Base-by-base conservation (phyloP, 1,140 invertebrate species). In the Drosophila takahashii region DNA sequence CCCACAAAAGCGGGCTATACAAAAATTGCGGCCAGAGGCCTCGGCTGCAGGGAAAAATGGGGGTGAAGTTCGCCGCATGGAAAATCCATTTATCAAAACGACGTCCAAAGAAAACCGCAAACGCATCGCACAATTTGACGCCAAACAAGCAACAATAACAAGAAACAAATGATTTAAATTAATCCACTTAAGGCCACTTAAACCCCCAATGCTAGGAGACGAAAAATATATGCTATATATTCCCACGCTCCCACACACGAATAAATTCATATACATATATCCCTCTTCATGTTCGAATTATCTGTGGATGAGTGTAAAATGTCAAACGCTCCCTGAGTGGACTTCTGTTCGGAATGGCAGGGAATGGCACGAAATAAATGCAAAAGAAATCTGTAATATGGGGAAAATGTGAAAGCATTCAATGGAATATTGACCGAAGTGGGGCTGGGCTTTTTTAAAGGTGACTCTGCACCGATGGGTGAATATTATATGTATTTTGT, bases 141-240 rank as follows among this genome's bases (percentile, higher is more conserved):
- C 37, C 58, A 71, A 60, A 61, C 39, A 76, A 61, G 42, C 48
- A 53, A 57, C 56, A 83, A 78, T 47, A 84, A 79, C 75, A 62
- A 54, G 56, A 72, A 84, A 72, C 80, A 84, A 83, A 79, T 62
- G 80, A 66, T 83, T 83, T 79, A 84, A 83, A 84, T 83, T 84
- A 83, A 83, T 83, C 80, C 80, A 83, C 80, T 83, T 83, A 79
- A 84, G 69, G 80, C 79, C 76, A 79, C 80, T 83, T 72, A 75
- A 83, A 60, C 44, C 45, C 41, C n/a, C 16, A 27, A 53, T 66
- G 34, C 41, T 71, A 74, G 42, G 29, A 60, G 47, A 32, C 52
- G 60, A 56, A 61, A 76, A 79, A 45, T 53, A 60, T 59, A 47
- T 58, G 53, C 56, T 54, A 45, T 48, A 56, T 41, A 54, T 65